phyloP scores from a whole-genome alignment of 2,113 vertebrate species.

The Crotophaga sulcirostris region DNA sequence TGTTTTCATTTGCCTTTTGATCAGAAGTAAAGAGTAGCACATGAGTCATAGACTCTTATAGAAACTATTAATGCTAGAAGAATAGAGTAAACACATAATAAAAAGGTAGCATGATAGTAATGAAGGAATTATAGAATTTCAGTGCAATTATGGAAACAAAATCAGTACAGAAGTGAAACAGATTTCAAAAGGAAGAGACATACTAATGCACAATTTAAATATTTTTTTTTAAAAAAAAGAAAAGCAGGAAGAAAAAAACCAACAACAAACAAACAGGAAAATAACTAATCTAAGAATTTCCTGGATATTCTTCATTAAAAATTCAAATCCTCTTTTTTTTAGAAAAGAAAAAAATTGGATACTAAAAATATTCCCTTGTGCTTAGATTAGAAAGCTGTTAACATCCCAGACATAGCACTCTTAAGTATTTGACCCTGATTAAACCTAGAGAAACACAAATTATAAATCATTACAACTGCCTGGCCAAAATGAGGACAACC shows the following conservation, averaged over 20 bases:
- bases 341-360: background rate
- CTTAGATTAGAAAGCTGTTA: background rate
- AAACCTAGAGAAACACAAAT: background rate
- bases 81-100: background rate
- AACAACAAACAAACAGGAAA: background rate
- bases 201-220: background rate
- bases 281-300: background rate
- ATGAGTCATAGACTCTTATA: accelerated
- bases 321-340: background rate
- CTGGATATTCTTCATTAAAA: background rate
- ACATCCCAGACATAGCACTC: background rate
- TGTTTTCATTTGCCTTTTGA: background rate
- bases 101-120: background rate
- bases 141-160: background rate
- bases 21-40: background rate
- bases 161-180: background rate
- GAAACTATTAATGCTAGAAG: background rate
- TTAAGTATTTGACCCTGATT: background rate
- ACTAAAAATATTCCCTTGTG: background rate
- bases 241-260: background rate
- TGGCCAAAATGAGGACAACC: background rate
- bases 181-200: background rate
- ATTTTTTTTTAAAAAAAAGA: background rate
- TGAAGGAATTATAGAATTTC: background rate
- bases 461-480: background rate